These are phyloP conservation scores for Dendroctonus valens DNA, from an alignment of 1,140 invertebrate genomes.

Conservation along the genomic window DNA sequence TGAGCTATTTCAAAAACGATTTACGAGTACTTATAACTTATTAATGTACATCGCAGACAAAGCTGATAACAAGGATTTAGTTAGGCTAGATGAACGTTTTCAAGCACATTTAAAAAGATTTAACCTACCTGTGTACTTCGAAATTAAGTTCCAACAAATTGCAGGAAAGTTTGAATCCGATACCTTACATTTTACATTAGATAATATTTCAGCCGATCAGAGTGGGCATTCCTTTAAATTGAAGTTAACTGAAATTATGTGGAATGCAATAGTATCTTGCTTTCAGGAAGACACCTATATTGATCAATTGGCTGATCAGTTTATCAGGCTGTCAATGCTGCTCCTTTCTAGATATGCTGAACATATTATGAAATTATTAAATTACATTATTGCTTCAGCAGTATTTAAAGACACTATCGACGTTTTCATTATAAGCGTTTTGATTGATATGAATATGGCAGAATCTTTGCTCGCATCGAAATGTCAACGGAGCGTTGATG, in stretches of 20 bases:
- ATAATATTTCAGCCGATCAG: slow-evolving; percentile 22
- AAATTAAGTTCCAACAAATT: slow-evolving; percentile 91
- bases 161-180: slow-evolving; percentile 51
- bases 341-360: slow-evolving; percentile 42
- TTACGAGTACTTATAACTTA: slow-evolving; percentile 77
- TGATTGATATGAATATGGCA: slow-evolving; percentile 40
- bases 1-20: slow-evolving; percentile 81
- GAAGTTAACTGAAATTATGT: slow-evolving; percentile 38
- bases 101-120: slow-evolving; percentile 72
- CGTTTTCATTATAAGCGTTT: slow-evolving; percentile 40
- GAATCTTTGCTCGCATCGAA: slow-evolving; percentile 31
- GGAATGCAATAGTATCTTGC: slow-evolving; percentile 37
- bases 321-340: slow-evolving; percentile 45
- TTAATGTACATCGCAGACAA: slow-evolving; percentile 70
- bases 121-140: slow-evolving; percentile 94
- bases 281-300: slow-evolving; percentile 43
- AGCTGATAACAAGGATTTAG: slow-evolving; percentile 59
- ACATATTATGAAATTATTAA: slow-evolving; percentile 37
- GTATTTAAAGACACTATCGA: slow-evolving; percentile 25
- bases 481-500: slow-evolving; percentile 20
- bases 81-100: slow-evolving; percentile 52
- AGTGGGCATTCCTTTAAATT: slow-evolving; percentile 40
- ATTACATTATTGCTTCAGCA: slow-evolving; percentile 27
- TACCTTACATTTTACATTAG: slow-evolving; percentile 22
- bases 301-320: slow-evolving; percentile 44